Base-by-base conservation (phyloP, 2,888 invertebrate genomes). In the Mimas tiliae region DNA sequence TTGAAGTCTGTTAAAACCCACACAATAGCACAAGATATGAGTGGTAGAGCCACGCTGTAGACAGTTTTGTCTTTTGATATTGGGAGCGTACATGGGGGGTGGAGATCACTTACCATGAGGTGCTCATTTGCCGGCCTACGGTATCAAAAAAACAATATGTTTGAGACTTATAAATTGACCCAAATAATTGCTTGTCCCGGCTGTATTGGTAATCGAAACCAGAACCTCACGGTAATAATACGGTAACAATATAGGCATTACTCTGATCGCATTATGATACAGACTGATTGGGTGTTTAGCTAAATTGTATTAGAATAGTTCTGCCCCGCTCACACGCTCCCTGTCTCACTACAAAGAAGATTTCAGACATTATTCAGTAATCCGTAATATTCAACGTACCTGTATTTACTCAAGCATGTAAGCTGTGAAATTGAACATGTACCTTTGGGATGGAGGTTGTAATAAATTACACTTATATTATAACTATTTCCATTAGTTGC, bases 311-410 rank as follows among this genome's bases (percentile, higher is more conserved):
- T 50, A 11, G 8, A 19, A 1, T 21, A 19, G 38, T 19, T 38
- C 42, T 42, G 19, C 42, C 58, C 12, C 42, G 12, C 19, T 58
- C 42, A 12, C 8, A 16, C 16, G 6, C 34, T 42, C 48, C 38
- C 52, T 51, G 12, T 47, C 45, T 38, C 7, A 63, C 14, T 63
- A 68, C 67, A 68, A 67, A 63, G 62, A 68, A 68, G 58, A 68
- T 67, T 69, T 58, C 64, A 66, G 62, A 67, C 55, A 62, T 64
- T 68, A 75, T 70, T 68, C 68, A 66, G 65, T 72, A 77, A 74
- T 69, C 65, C 68, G 50, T 67, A 65, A 65, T 63, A 67, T 65
- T 42, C 68, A 64, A 19, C 65, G 65, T 71, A 72, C 67, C 67
- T 71, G 62, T 55, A 34, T 69, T 63, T 67, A 65, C 45, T 66